A percentile compares a stretch with the other conserved stretches of the same genome.
These are phyloP conservation scores for Nycticorax nycticorax DNA, from an alignment of 2,113 vertebrate genomes.

Conservation along the genomic window DNA sequence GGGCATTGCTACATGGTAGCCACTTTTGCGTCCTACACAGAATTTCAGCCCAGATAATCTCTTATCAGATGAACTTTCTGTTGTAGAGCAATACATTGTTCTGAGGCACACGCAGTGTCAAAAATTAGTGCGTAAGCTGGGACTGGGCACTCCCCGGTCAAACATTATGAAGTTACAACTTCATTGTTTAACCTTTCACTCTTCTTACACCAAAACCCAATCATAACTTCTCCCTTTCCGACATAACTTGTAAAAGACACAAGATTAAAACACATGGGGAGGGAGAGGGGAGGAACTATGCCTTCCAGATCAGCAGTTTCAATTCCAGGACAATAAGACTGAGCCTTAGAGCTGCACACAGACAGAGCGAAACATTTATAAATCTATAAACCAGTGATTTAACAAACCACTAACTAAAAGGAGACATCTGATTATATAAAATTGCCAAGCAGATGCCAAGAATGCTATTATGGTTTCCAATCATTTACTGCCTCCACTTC, in stretches of 20 bases:
- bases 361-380: slow-evolving; percentile 15
- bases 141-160: not conserved
- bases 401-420: slow-evolving; percentile 56
- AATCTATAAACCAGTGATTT: slow-evolving; percentile 54
- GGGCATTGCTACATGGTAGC: not conserved
- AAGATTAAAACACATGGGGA: not conserved
- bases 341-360: not conserved
- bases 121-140: not conserved
- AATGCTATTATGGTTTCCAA: slow-evolving; percentile 35
- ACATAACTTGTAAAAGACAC: not conserved
- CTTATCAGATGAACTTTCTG: not conserved
- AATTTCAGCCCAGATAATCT: not conserved
- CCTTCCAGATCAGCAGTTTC: slow-evolving; percentile 1
- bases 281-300: not conserved
- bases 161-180: not conserved
- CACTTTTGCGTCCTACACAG: not conserved
- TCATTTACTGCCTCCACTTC: not conserved
- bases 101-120: not conserved
- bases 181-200: not conserved
- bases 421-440: slow-evolving; percentile 45
- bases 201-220: not conserved
- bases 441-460: slow-evolving; percentile 41
- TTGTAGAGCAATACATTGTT: not conserved
- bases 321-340: not conserved
- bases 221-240: not conserved